Base-by-base conservation (phyloP, 2,888 invertebrate genomes). In the Ophion ellenae region DNA sequence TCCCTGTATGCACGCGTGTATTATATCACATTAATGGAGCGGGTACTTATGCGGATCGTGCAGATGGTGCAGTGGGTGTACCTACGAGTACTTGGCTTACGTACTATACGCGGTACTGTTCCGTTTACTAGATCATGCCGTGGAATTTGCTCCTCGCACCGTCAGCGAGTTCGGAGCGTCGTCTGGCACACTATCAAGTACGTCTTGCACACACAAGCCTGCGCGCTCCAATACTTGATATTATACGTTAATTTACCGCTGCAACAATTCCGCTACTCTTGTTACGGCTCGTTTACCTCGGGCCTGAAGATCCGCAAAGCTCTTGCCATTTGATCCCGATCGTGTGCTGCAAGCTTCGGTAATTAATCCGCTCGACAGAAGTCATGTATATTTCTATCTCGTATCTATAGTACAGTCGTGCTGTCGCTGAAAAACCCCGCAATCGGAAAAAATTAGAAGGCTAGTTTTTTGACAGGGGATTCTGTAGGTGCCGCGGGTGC, bases 1-100 rank as follows among this genome's bases (percentile, higher is more conserved):
- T 32, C 4, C 4, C 32, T 4, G 4, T 32, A 32, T 32, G 32
- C 32, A 71, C 7, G 17, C 36, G 73, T 73, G 59, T 70, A 69
- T 78, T 61, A 40, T 10, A 69, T 59, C 36, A 69, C 61, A 61
- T 81, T 75, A 74, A 81, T 81, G 67, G 75, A 75, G 81, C 61
- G 67, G 81, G 75, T 81, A 69, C 61, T 81, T 75, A 75, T 81
- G 81, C 75, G 69, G 81, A 81, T 75, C 69, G 75, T 69, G 81
- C 81, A 81, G 82, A 59, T 77, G 82, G 77, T 77, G 66, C 81
- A 81, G 63, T 77, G 81, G 78, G 74, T 81, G 17, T 53, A 53
- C 53, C 81, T 81, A 81, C 81, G 77, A 78, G 70, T 78, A 66
- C 66, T 47, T 63, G 28, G 73, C 53, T 53, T 53, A 53, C 53